Conservation (phyloP, 2,888 invertebrate species). For the Cephus rjabovi region DNA sequence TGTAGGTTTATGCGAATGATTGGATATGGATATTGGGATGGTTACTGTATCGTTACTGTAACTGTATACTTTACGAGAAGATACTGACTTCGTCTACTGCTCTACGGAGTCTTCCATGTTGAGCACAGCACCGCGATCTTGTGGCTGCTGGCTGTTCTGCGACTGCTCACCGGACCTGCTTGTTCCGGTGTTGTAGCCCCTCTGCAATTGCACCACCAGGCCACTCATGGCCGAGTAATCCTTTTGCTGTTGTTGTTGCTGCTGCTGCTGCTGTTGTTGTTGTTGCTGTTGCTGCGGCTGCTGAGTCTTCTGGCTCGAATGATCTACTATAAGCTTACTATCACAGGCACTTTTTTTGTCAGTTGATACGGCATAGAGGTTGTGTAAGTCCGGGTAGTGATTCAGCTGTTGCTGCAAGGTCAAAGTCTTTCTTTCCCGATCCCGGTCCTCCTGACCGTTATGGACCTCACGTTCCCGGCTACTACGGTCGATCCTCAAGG, state of each 20-base stretch:
- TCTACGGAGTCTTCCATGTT: constrained; percentile 64
- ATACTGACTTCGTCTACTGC: constrained; percentile 59
- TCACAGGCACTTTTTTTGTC: constrained; percentile 69
- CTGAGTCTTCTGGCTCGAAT: constrained; percentile 66
- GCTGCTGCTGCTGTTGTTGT: constrained; percentile 27
- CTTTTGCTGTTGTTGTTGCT: constrained; percentile 37
- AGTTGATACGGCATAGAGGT: constrained; percentile 64
- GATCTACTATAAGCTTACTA: constrained; percentile 68
- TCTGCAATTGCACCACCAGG: constrained; percentile 61
- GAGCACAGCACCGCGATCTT: constrained; percentile 45
- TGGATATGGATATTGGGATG: neutral
- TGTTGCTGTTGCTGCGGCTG: constrained; percentile 39
- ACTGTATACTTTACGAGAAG: constrained; percentile 28
- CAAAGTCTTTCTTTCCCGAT: constrained; percentile 40
- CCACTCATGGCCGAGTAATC: constrained; percentile 53
- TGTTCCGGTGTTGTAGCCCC: constrained; percentile 52
- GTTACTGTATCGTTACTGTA: constrained; percentile 11
- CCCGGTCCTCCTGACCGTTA: constrained; percentile 51
- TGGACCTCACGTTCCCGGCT: constrained; percentile 59
- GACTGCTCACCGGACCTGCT: constrained; percentile 32
- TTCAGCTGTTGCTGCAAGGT: constrained; percentile 44
- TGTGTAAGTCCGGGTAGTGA: constrained; percentile 63
- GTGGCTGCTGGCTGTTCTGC: constrained; percentile 19
- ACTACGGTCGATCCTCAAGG: constrained; percentile 53
- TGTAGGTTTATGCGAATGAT: neutral